Percentiles rank a stretch among this genome's conserved stretches.
Conservation (phyloP, 2,797 vertebrate species). For the Acanthopagrus latus region DNA sequence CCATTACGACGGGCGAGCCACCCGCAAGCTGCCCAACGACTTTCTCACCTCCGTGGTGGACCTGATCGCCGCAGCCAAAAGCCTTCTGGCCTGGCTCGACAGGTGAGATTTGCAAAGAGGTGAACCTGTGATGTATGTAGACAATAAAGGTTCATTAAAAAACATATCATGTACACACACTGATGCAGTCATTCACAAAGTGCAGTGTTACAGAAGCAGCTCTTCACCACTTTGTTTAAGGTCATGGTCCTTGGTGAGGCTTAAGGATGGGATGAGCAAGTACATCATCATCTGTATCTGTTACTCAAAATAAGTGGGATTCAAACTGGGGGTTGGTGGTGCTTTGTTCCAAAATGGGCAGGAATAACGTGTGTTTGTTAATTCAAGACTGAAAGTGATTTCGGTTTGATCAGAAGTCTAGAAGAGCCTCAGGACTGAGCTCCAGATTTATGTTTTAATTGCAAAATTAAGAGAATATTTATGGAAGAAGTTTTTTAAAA, state of each 20-base stretch:
- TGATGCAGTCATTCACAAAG: neutral
- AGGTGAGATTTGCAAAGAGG: constrained; percentile 88
- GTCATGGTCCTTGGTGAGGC: neutral
- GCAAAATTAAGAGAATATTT: no score
- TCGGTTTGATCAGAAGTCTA: no score
- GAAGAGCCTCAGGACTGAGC: no score
- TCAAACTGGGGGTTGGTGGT: no score
- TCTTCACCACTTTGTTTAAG: neutral
- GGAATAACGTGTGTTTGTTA: no score
- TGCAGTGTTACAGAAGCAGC: neutral
- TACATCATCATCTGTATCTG: no score
- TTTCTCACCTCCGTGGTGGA: constrained; percentile 98
- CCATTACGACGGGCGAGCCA: constrained; percentile 95
- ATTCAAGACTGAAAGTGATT: no score
- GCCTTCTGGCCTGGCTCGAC: constrained; percentile 98
- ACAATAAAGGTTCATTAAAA: neutral
- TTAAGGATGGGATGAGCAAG: neutral
- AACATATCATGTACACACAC: neutral
- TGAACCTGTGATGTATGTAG: neutral
- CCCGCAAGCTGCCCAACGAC: constrained; percentile 96
- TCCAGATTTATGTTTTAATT: no score
- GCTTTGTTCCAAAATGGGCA: no score
- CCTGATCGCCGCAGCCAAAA: constrained; percentile 98
- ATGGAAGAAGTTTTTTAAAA: no score
- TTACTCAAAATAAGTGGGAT: no score